phyloP scores from a whole-genome alignment of 2,888 invertebrate genomes.

The Microplitis deprimator region DNA sequence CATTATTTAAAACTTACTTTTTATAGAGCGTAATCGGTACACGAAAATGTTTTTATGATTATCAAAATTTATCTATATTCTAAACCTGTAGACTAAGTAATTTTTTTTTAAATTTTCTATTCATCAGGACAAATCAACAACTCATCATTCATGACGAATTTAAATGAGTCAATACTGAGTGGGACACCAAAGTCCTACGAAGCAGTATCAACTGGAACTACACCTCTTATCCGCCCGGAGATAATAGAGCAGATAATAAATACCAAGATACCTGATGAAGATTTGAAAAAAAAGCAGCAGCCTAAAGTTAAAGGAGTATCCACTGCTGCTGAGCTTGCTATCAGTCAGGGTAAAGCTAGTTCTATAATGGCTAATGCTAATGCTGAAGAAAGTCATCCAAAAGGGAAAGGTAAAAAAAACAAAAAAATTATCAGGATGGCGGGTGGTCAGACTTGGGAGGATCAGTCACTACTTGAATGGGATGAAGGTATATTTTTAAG shows the following conservation, averaged over 20 bases:
- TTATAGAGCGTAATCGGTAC: too few relatives aligned
- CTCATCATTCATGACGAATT: slow-evolving; percentile 62
- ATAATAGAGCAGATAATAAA: slow-evolving; percentile 69
- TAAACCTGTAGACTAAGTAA: too few relatives aligned
- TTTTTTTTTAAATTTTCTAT: slow-evolving; percentile 51
- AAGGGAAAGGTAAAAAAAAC: slow-evolving; percentile 74
- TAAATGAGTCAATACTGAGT: slow-evolving; percentile 64
- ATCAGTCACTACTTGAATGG: slow-evolving; percentile 94
- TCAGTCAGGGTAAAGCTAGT: slow-evolving; percentile 75
- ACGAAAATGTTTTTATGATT: too few relatives aligned
- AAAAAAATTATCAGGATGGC: slow-evolving; percentile 90
- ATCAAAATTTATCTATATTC: too few relatives aligned
- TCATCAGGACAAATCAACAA: slow-evolving; percentile 69
- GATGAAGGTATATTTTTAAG: slow-evolving; percentile 77
- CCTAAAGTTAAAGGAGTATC: slow-evolving; percentile 79
- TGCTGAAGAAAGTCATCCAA: slow-evolving; percentile 66
- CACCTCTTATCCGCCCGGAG: slow-evolving; percentile 66
- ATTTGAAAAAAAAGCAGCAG: slow-evolving; percentile 75
- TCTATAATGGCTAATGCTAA: slow-evolving; percentile 70
- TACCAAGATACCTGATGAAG: slow-evolving; percentile 68
- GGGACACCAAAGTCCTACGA: slow-evolving; percentile 72
- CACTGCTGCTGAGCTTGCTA: slow-evolving; percentile 77
- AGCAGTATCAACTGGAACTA: slow-evolving; percentile 45
- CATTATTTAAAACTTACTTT: not conserved
- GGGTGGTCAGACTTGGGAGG: slow-evolving; percentile 97